Base-by-base conservation (phyloP, 2,113 vertebrate genomes). In the Stictonetta naevosa region DNA sequence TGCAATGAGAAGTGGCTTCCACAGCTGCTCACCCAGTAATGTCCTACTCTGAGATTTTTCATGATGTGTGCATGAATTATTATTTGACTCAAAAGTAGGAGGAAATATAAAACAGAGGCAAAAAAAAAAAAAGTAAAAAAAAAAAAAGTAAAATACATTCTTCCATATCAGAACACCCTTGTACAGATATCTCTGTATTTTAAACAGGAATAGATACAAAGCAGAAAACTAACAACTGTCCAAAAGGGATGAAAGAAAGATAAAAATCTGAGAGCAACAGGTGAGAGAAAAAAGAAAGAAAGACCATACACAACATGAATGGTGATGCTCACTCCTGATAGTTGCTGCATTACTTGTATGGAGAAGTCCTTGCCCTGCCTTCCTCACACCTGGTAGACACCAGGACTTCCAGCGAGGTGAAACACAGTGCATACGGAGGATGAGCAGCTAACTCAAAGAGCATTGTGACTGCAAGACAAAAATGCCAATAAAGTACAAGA, bases 401-500 rank as follows among this genome's bases (percentile, higher is more conserved):
- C 14, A 64, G 26, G 7, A 29, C 58, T 46, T 34, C 40, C 42
- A 67, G 46, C 0, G 2, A 81, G 31, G 40, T 8, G 42, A 36
- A 64, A 55, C 0, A 2, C 36, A 4, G 28, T 25, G 28, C 16
- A 21, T n/a, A 10, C 6, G 5, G 83, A 90, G 86, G 87, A 92
- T 87, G 58, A 92, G 56, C 52, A 92, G 75, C 66, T 16, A 17
- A 91, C 78, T 69, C 92, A 83, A 82, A 94, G 55, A 85, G 80
- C 71, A 67, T 56, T 28, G 34, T 0, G 21, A 92, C 83, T 86
- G 36, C 89, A 28, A 7, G 17, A 60, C 84, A 52, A 95, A 97
- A 96, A 76, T 67, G 81, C 74, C 90, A 94, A 71, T 3, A 6
- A 93, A 93, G 72, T 89, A 88, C 33, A 53, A 96, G 92, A 83